A percentile compares a stretch with the other conserved stretches of the same genome.
phyloP scores from a whole-genome alignment of 2,888 invertebrate species.

The Caradrina clavipalpis region DNA sequence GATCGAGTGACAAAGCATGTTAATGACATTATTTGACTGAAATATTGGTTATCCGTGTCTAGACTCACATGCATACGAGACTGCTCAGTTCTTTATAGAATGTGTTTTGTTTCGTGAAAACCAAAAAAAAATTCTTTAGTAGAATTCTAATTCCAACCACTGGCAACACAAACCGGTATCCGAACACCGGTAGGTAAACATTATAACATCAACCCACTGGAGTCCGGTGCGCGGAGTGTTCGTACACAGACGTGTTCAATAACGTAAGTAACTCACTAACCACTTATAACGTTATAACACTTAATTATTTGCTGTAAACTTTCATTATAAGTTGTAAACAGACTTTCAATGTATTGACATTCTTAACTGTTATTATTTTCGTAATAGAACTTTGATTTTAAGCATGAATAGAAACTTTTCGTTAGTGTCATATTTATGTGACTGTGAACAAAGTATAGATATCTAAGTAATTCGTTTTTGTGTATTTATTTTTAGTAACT shows the following conservation, averaged over 20 bases:
- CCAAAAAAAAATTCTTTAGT: conserved; percentile 7
- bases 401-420: too few species aligned
- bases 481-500: not conserved
- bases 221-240: conserved; percentile 15
- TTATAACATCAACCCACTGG: conserved; percentile 1
- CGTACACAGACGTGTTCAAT: conserved; percentile 5
- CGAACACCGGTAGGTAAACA: conserved; percentile 48
- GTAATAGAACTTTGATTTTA: too few species aligned
- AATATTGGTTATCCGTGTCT: too few species aligned
- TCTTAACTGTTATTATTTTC: not conserved
- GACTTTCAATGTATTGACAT: not conserved
- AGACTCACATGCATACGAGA: too few species aligned
- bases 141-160: conserved; percentile 2
- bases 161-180: conserved; percentile 51
- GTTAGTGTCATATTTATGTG: too few species aligned
- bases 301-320: not conserved
- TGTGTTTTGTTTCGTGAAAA: too few species aligned
- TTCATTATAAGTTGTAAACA: not conserved
- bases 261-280: conserved; percentile 25
- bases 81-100: too few species aligned
- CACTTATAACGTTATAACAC: not conserved
- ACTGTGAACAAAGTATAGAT: too few species aligned
- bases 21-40: too few species aligned
- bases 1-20: too few species aligned
- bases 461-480: too few species aligned